These are phyloP conservation scores for Shinisaurus crocodilurus DNA, from an alignment of 2,113 vertebrate species.

Conservation along the genomic window DNA sequence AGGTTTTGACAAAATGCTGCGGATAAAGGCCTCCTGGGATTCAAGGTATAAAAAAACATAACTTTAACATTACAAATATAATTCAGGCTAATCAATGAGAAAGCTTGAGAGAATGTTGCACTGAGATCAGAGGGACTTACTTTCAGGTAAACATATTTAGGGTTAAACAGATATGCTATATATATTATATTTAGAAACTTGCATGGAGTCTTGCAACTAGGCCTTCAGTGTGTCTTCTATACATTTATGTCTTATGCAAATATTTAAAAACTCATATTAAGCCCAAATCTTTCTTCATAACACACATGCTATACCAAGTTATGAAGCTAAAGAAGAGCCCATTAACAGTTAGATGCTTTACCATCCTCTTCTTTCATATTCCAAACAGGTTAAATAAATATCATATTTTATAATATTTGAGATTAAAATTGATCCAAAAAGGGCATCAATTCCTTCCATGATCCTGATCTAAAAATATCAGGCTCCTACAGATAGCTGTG, in stretches of 20 bases:
- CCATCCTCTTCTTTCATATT: background rate
- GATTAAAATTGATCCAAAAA: background rate
- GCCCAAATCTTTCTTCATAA: background rate
- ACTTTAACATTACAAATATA: slow-evolving; percentile 1
- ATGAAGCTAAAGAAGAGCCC: slow-evolving; percentile 20
- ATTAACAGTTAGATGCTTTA: slow-evolving; percentile 15
- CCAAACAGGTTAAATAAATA: background rate
- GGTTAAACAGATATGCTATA: background rate
- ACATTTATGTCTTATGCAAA: background rate
- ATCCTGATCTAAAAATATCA: background rate
- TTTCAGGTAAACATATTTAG: background rate
- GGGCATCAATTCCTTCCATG: background rate
- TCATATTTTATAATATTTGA: background rate
- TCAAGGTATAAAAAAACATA: slow-evolving; percentile 54
- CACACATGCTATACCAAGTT: slow-evolving; percentile 22
- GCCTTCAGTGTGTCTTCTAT: too few species aligned
- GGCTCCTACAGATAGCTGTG: background rate
- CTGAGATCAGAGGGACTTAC: background rate
- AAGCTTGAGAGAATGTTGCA: background rate
- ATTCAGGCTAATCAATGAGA: background rate
- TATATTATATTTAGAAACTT: background rate
- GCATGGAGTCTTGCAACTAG: background rate
- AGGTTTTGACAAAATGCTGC: slow-evolving; percentile 94
- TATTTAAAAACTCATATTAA: background rate
- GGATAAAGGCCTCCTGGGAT: slow-evolving; percentile 93